A percentile compares a stretch with the other conserved stretches of the same genome.
Evolutionary conservation across 1,140 invertebrate genomes (phyloP).

Genomic region (Cylas formicarius): DNA sequence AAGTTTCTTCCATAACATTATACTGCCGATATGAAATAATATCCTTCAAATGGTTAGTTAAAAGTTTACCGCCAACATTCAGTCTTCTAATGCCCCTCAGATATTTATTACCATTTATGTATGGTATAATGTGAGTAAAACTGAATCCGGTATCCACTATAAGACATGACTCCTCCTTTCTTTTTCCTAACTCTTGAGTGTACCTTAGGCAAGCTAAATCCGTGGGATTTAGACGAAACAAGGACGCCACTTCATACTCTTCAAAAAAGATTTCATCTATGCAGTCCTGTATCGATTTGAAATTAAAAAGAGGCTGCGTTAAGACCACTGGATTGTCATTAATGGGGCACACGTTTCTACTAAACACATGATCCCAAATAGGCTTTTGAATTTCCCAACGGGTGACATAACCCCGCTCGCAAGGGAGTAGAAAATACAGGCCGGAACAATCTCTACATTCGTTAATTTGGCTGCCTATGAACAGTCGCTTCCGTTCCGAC

Average conservation of each 20-base stretch:
- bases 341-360: constrained; percentile 76
- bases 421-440: constrained; percentile 88
- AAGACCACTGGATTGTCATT: constrained; percentile 75
- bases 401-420: constrained; percentile 90
- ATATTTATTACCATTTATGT: constrained; percentile 76
- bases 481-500: constrained; percentile 85
- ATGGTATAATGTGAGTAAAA: constrained; percentile 80
- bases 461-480: constrained; percentile 89
- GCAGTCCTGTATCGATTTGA: constrained; percentile 84
- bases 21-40: constrained; percentile 94
- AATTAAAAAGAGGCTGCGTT: constrained; percentile 94
- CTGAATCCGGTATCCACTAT: constrained; percentile 79
- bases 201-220: constrained; percentile 55
- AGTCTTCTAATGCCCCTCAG: constrained; percentile 75
- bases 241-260: constrained; percentile 85
- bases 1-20: constrained; percentile 98
- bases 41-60: constrained; percentile 98
- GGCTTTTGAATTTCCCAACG: constrained; percentile 96
- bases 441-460: constrained; percentile 94
- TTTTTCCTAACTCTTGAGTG: constrained; percentile 24
- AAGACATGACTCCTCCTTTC: constrained; percentile 49
- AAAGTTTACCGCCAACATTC: constrained; percentile 91
- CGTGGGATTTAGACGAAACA: constrained; percentile 73
- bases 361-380: constrained; percentile 94
- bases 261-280: constrained; percentile 96